Evolutionary conservation across 2,113 vertebrate species (phyloP), one percentile per base, ranked within the genome.

Genomic region (Psilopsiagon aurifrons): DNA sequence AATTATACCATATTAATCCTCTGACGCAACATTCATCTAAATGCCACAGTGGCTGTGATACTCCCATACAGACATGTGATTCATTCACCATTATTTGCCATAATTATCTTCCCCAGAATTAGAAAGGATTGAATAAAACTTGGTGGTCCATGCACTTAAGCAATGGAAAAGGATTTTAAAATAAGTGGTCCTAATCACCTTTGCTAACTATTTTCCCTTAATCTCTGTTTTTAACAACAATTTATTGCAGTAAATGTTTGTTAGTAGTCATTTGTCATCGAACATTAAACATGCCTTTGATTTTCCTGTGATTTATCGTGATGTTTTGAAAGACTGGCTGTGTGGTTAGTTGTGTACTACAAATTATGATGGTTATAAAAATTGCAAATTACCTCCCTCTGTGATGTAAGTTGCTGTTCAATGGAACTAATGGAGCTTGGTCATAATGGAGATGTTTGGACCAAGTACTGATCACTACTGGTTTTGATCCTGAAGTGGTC

Each of bases 51-150:
- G 88, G 73, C 88, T 88, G 86, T 52, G 93, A 91, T 96, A 92
- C 81, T 95, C 87, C 92, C 96, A 41, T 91, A 75, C 86, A 88
- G 95, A 66, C 95, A 91, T 93, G 87, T 88, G 94, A 97, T 96
- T 95, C 95, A 81, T 94, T 97, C 83, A 90, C 94, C 79, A 92
- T 96, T 93, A 93, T 96, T 96, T 89, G 77, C 93, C 83, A 60
- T 94, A 95, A 97, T 98, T 97, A 90, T 88, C 68, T 88, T 86
- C 66, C 73, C 79, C 54, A 73, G 86, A 92, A 92, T 89, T 94
- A 95, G 88, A 66, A 95, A 88, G 82, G 82, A 97, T 97, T 97
- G 95, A 92, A 85, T 85, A 55, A 69, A 95, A 89, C 87, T 93
- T 94, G 96, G 95, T 96, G 96, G 92, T 94, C 96, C 49, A 1